These are phyloP conservation scores for Orientallactaga sibirica DNA, from an alignment of 2,797 vertebrate genomes.

Conservation along the genomic window DNA sequence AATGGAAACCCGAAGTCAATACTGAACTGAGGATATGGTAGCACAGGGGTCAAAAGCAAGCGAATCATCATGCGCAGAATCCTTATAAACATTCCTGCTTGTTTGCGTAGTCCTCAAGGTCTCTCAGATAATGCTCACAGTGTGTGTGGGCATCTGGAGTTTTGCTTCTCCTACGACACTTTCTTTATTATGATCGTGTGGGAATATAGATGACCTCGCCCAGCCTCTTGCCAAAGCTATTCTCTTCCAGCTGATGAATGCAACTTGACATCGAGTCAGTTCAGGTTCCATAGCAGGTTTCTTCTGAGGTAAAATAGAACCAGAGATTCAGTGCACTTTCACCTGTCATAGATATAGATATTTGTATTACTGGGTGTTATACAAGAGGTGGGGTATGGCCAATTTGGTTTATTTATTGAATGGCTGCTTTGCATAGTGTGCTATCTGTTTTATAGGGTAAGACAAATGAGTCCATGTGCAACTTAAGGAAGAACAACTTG, in stretches of 20 bases:
- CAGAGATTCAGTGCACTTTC: background rate
- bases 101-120: background rate
- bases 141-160: background rate
- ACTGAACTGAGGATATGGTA: background rate
- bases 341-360: background rate
- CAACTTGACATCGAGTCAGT: background rate
- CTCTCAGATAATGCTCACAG: background rate
- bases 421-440: background rate
- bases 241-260: background rate
- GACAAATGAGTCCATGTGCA: background rate
- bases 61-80: background rate
- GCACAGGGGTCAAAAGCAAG: background rate
- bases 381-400: background rate
- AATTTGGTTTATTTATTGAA: background rate
- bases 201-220: background rate
- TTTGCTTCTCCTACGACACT: background rate
- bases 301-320: background rate
- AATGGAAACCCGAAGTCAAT: constrained; percentile 1
- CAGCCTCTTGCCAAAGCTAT: background rate
- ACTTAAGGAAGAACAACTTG: background rate
- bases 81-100: background rate
- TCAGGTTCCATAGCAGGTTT: background rate
- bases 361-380: background rate
- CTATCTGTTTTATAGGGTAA: background rate
- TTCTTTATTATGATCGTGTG: background rate